Base-by-base conservation (phyloP, 2,797 vertebrate genomes). In the Vespertilio murinus region DNA sequence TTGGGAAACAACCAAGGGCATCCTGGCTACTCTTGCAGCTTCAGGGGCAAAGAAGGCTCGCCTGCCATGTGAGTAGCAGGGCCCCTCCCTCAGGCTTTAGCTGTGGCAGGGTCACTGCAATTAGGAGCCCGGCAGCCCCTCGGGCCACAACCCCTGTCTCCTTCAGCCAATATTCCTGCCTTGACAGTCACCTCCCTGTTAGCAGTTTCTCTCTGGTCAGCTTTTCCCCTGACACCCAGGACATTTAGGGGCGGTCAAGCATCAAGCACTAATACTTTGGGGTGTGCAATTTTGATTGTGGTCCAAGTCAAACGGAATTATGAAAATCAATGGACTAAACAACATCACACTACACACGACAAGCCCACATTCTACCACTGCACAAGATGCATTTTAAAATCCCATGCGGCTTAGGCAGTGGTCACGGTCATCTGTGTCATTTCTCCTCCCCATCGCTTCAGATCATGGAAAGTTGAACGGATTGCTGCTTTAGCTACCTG, bases 241-340 rank as follows among this genome's bases (percentile, higher is more conserved):
- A 88, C 18, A 52, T 47, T 93, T 79, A 33, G 52, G 82, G 74
- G 74, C 25, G 65, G 56, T 92, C 74, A 85, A 81, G 65, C 88
- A 56, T 94, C 82, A 80, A 67, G 45, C 67, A 82, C 56, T 94
- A 94, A 95, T 79, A 93, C 30, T 70, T 92, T 90, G 88, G 82
- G 70, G 56, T 95, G 88, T 94, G 59, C 23, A 92, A 77, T 92
- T 93, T 54, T 86, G 78, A 95, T 86, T 52, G 69, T 40, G 47
- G 77, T 80, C 47, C 91, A 95, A 96, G 89, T 78, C 67, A 96
- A 95, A 95, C 0, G 9, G 77, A 91, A 93, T 97, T 94, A 95
- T 74, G 89, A 81, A 91, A 95, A 94, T 77, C 93, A 93, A 74
- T 90, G 64, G 93, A 75, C 65, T 92, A 93, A 95, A 95, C 69